Conservation (phyloP, 2,797 vertebrate genomes). For the Falco berigora region DNA sequence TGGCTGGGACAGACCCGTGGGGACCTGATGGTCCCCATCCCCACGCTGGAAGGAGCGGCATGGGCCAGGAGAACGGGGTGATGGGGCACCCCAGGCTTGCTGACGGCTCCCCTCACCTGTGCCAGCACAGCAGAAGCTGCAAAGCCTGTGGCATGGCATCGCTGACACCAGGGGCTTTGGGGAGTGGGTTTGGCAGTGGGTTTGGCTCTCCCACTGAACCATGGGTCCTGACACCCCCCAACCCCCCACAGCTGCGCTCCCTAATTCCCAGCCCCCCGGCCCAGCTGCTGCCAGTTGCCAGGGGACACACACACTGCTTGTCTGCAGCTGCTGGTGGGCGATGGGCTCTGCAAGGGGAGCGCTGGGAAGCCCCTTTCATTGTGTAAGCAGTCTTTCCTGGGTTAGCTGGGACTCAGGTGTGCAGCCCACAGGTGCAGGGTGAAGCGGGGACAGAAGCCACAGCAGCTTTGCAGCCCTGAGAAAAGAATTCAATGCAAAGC, state of each 20-base stretch:
- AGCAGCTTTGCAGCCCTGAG: neutral
- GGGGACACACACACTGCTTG: neutral
- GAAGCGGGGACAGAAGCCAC: neutral
- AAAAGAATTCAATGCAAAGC: neutral
- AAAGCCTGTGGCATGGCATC: neutral
- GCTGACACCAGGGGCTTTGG: neutral
- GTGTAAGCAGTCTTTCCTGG: neutral
- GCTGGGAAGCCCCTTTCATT: neutral
- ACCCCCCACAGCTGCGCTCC: neutral
- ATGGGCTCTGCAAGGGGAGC: neutral
- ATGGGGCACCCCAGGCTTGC: neutral
- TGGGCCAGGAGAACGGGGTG: fast-evolving
- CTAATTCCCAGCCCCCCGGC: neutral
- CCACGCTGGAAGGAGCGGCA: neutral
- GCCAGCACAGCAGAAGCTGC: neutral
- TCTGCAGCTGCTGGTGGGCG: neutral
- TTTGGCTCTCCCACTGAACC: neutral
- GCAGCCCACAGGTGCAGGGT: neutral
- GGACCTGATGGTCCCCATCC: neutral
- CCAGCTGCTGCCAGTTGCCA: neutral
- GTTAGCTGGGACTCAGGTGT: neutral
- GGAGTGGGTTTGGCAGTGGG: neutral
- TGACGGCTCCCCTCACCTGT: fast-evolving
- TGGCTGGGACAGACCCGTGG: neutral
- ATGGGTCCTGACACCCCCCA: neutral